These are phyloP conservation scores for Melopsittacus undulatus DNA, from an alignment of 2,797 vertebrate genomes.

Conservation along the genomic window DNA sequence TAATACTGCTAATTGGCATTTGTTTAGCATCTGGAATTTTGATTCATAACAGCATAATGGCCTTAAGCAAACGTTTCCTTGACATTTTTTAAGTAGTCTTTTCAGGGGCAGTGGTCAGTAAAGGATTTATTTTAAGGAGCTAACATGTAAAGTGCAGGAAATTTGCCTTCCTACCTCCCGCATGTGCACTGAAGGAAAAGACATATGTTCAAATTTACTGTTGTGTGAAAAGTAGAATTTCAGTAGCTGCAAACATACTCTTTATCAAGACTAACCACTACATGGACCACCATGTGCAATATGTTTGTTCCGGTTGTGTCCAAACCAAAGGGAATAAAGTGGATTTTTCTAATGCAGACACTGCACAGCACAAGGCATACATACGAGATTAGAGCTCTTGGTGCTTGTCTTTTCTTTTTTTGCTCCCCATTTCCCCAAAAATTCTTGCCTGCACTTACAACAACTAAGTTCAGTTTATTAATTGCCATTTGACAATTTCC, in stretches of 20 bases:
- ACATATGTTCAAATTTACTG: not conserved
- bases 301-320: not conserved
- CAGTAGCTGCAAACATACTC: not conserved
- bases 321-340: not conserved
- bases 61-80: conserved; percentile 25
- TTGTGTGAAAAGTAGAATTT: not conserved
- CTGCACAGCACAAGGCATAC: not conserved
- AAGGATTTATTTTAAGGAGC: not conserved
- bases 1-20: conserved; percentile 61
- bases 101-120: not conserved
- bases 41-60: conserved; percentile 54
- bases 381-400: not conserved
- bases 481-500: not conserved
- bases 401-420: not conserved
- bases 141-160: not conserved
- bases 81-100: not conserved
- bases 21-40: conserved; percentile 66
- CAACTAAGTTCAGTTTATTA: not conserved
- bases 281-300: rapidly evolving
- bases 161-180: not conserved
- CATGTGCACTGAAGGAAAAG: not conserved
- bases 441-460: not conserved
- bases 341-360: not conserved
- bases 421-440: not conserved
- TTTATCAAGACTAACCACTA: not conserved